These are phyloP conservation scores for Drosophila kurseongensis DNA, from an alignment of 1,140 invertebrate species.

Conservation along the genomic window DNA sequence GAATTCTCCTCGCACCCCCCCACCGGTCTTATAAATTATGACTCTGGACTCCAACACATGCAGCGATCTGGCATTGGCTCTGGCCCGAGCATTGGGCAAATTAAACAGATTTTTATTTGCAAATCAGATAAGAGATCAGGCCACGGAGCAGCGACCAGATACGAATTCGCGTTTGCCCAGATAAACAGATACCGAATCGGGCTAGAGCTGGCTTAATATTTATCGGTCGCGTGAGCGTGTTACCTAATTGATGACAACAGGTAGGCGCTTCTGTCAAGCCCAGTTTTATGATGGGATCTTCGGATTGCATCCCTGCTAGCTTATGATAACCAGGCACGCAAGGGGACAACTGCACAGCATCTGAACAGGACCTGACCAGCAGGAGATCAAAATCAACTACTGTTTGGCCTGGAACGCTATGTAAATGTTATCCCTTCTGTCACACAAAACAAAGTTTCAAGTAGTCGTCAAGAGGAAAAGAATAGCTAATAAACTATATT, in stretches of 20 bases:
- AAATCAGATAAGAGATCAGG: slow-evolving; percentile 75
- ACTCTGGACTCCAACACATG: slow-evolving; percentile 41
- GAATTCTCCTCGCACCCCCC: neutral
- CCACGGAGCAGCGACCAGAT: slow-evolving; percentile 41
- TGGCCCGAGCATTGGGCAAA: slow-evolving; percentile 45
- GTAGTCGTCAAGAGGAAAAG: too few relatives aligned
- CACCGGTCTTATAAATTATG: slow-evolving; percentile 68
- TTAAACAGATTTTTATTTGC: slow-evolving; percentile 78
- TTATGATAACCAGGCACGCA: slow-evolving; percentile 69
- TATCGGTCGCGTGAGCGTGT: slow-evolving; percentile 84
- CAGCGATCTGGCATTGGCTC: slow-evolving; percentile 33
- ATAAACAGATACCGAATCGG: slow-evolving; percentile 28
- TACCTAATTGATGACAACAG: slow-evolving; percentile 84
- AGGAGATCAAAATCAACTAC: slow-evolving; percentile 42
- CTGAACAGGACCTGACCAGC: slow-evolving; percentile 37
- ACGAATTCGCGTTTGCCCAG: slow-evolving; percentile 17
- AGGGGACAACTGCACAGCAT: slow-evolving; percentile 5
- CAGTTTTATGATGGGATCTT: slow-evolving; percentile 36
- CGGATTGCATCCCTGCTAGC: slow-evolving; percentile 28
- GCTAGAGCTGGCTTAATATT: slow-evolving; percentile 55
- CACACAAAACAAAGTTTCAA: neutral
- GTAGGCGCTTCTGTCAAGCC: slow-evolving; percentile 81
- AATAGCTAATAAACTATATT: too few relatives aligned
- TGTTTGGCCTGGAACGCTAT: slow-evolving; percentile 10
- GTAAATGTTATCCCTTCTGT: neutral